Conservation (phyloP, 2,888 invertebrate species). For the Dynastes maya region DNA sequence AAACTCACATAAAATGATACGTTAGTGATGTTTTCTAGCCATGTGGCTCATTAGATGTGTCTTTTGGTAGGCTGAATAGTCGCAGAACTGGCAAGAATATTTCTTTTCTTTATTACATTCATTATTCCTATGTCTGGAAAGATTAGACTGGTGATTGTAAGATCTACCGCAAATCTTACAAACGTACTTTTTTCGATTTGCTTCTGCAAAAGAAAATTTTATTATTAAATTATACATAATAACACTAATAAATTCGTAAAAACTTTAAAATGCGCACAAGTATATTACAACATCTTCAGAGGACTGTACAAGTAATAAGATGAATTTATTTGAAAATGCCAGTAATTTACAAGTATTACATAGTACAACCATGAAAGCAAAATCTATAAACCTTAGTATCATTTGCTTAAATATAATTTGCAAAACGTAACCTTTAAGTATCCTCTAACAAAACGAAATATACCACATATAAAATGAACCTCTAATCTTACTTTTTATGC, state of each 20-base stretch:
- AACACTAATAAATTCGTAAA: slow-evolving; percentile 2
- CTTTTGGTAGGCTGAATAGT: slow-evolving; percentile 77
- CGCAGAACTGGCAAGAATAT: slow-evolving; percentile 77
- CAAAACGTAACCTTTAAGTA: no score
- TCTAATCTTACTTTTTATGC: slow-evolving; percentile 26
- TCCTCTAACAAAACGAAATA: neutral
- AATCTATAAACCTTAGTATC: neutral
- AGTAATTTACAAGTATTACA: neutral
- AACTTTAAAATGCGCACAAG: neutral
- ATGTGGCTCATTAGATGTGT: slow-evolving; percentile 68
- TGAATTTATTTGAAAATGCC: neutral
- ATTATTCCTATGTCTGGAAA: slow-evolving; percentile 81
- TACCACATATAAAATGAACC: neutral
- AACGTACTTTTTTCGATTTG: slow-evolving; percentile 26
- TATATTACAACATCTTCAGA: neutral
- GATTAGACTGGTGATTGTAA: slow-evolving; percentile 85
- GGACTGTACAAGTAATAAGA: neutral
- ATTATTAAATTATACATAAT: slow-evolving; percentile 17
- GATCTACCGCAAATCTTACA: slow-evolving; percentile 85
- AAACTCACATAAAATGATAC: neutral
- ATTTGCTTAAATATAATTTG: no score
- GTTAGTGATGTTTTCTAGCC: slow-evolving; percentile 34
- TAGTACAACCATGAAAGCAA: neutral
- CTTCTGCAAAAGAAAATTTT: slow-evolving; percentile 36
- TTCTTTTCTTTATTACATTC: slow-evolving; percentile 80